phyloP scores from a whole-genome alignment of 35 echinoderm and acorn worm species.

The Lytechinus pictus region DNA sequence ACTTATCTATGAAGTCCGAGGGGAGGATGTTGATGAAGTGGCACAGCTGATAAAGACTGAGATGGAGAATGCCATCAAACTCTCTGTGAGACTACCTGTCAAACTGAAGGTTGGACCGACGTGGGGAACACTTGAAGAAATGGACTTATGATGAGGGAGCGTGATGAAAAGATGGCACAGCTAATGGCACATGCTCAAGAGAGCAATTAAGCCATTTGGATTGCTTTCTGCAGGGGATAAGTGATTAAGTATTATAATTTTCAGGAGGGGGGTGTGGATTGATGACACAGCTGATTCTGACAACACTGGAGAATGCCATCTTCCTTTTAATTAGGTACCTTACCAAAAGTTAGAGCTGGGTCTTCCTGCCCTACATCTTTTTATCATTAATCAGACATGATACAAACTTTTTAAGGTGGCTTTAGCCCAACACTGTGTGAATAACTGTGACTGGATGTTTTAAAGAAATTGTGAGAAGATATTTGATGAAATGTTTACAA shows the following conservation, averaged over 20 bases:
- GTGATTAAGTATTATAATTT: too few relatives aligned
- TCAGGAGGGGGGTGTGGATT: not conserved
- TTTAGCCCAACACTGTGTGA: too few relatives aligned
- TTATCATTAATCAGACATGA: too few relatives aligned
- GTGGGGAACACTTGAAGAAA: slow-evolving; percentile 86
- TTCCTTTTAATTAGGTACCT: too few relatives aligned
- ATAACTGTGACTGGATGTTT: too few relatives aligned
- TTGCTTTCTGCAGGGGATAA: too few relatives aligned
- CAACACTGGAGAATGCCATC: not conserved
- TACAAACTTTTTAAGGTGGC: not conserved
- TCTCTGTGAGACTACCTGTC: slow-evolving; percentile 81
- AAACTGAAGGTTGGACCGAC: slow-evolving; percentile 95
- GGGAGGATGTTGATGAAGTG: slow-evolving; percentile 81
- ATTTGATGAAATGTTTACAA: too few relatives aligned
- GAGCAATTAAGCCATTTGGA: too few relatives aligned
- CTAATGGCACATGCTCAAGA: too few relatives aligned
- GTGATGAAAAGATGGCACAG: not conserved
- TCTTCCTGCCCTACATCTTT: too few relatives aligned
- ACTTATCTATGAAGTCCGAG: slow-evolving; percentile 91
- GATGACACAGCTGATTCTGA: not conserved
- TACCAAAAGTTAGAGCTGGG: not conserved
- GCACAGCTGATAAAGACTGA: slow-evolving; percentile 84
- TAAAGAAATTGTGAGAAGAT: too few relatives aligned
- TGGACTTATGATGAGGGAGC: slow-evolving; percentile 32
- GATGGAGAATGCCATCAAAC: slow-evolving; percentile 89